Conservation (phyloP, 92 coral and sea anemone species). For the Virgularia gustaviana region DNA sequence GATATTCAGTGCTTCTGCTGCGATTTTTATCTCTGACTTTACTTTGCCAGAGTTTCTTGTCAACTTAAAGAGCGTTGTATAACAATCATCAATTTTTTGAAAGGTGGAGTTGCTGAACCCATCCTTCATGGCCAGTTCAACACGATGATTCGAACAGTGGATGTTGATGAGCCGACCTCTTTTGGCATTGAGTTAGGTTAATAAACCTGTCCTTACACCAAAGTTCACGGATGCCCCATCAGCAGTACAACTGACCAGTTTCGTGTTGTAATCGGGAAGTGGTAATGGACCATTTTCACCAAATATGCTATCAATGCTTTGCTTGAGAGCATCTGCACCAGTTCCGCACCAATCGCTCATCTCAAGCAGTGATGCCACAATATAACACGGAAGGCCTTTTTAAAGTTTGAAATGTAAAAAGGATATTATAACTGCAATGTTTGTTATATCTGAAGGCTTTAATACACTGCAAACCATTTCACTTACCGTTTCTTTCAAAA, state of each 20-base stretch:
- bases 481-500: no score
- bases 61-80: not conserved
- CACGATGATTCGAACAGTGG: slow-evolving; percentile 29
- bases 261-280: slow-evolving; percentile 2
- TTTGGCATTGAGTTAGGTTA: slow-evolving; percentile 10
- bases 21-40: slow-evolving; percentile 6
- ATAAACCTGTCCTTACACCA: slow-evolving; percentile 12
- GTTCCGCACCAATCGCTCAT: not conserved
- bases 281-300: not conserved
- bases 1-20: slow-evolving; percentile 24
- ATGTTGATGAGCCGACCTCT: slow-evolving; percentile 25
- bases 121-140: slow-evolving; percentile 24
- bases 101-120: slow-evolving; percentile 33
- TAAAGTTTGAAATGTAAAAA: no score
- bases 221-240: slow-evolving; percentile 15
- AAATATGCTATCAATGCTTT: slow-evolving; percentile 7
- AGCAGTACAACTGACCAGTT: slow-evolving; percentile 19
- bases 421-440: no score
- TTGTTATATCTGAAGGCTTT: no score
- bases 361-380: not conserved
- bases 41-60: slow-evolving; percentile 16
- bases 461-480: no score
- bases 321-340: slow-evolving; percentile 3
- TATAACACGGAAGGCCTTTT: slow-evolving; percentile 13
- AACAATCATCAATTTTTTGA: slow-evolving; percentile 1